Evolutionary conservation across 2,797 vertebrate genomes (phyloP).

Genomic region (Emydoidea blandingii): DNA sequence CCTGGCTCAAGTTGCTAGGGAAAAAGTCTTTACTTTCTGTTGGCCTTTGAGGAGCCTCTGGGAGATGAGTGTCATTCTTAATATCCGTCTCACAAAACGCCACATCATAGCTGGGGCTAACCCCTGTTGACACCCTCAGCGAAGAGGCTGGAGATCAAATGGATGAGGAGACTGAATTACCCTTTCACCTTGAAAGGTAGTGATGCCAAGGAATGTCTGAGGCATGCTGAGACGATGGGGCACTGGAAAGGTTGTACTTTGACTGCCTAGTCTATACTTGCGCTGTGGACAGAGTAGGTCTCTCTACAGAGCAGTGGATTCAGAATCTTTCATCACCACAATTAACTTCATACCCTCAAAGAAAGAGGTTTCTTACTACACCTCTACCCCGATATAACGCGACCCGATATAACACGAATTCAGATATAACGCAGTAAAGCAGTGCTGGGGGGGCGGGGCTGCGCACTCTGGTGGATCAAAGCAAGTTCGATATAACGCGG

Average conservation of each 20-base stretch:
- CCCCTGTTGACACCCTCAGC: background rate
- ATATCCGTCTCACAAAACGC: background rate
- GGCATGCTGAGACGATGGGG: fast-evolving
- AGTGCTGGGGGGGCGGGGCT: too few relatives aligned
- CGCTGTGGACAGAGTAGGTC: background rate
- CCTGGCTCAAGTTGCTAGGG: background rate
- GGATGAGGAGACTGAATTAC: background rate
- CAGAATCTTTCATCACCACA: background rate
- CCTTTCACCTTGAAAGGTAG: background rate
- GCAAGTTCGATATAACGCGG: too few relatives aligned
- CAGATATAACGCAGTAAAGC: too few relatives aligned
- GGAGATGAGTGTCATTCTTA: background rate
- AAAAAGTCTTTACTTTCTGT: fast-evolving
- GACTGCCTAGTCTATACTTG: background rate
- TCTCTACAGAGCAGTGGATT: background rate
- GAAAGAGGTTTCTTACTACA: background rate
- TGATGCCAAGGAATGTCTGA: background rate
- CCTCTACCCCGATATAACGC: too few relatives aligned
- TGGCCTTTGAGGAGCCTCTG: background rate
- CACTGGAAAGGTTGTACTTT: background rate
- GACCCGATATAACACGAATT: too few relatives aligned
- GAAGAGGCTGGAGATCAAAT: background rate
- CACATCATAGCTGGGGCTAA: background rate
- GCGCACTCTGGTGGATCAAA: too few relatives aligned
- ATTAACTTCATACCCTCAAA: background rate